Percentiles rank a stretch among this genome's conserved stretches.
Evolutionary conservation across 2,888 invertebrate species (phyloP).

Genomic region (Ditula angustiorana): DNA sequence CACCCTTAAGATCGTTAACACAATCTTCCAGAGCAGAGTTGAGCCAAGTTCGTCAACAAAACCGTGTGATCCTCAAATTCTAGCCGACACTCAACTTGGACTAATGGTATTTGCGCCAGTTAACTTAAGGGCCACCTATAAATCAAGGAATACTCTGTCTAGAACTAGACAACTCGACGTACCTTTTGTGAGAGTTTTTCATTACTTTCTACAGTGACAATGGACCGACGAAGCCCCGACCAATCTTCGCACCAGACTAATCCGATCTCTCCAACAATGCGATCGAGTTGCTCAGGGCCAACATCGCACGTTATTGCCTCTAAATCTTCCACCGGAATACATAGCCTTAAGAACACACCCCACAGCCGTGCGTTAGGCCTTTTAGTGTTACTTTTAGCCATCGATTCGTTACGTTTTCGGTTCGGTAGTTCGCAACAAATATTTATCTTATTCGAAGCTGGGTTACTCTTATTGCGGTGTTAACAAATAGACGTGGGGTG

Average conservation of each 20-base stretch:
- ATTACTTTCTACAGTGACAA: slow-evolving; percentile 50
- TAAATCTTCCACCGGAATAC: slow-evolving; percentile 77
- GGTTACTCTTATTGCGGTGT: slow-evolving; percentile 75
- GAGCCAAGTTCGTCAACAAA: no score
- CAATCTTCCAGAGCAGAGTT: no score
- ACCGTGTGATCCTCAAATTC: no score
- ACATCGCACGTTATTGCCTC: slow-evolving; percentile 81
- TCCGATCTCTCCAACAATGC: slow-evolving; percentile 79
- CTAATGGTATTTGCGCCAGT: background rate
- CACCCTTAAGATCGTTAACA: no score
- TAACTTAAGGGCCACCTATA: background rate
- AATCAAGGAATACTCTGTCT: slow-evolving; percentile 11
- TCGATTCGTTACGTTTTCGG: slow-evolving; percentile 61
- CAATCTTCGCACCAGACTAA: slow-evolving; percentile 70
- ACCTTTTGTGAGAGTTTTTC: slow-evolving; percentile 43
- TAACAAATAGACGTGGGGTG: slow-evolving; percentile 62
- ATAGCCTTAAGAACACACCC: slow-evolving; percentile 34
- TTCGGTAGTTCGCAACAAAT: slow-evolving; percentile 65
- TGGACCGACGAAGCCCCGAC: slow-evolving; percentile 49
- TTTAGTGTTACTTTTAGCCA: slow-evolving; percentile 71
- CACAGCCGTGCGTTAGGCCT: slow-evolving; percentile 65
- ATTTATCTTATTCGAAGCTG: slow-evolving; percentile 68
- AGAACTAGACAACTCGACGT: slow-evolving; percentile 16
- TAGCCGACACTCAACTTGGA: background rate
- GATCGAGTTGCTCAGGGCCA: slow-evolving; percentile 69